phyloP scores from a whole-genome alignment of 1,140 invertebrate genomes.

The Brevipalpus yothersi region DNA sequence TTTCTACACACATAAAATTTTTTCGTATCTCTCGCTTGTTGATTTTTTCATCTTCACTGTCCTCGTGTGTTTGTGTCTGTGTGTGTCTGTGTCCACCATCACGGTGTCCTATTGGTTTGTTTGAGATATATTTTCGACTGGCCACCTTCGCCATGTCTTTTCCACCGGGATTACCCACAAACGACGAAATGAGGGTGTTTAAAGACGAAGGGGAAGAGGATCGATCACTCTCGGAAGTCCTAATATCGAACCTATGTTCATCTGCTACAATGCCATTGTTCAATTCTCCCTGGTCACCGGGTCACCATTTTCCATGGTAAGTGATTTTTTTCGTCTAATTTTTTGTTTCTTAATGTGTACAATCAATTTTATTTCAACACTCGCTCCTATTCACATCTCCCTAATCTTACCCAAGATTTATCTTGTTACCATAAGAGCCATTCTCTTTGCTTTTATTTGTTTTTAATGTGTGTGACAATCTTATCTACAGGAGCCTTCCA shows the following conservation, averaged over 20 bases:
- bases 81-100: too few species aligned
- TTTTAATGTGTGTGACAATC: background rate
- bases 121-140: too few species aligned
- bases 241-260: background rate
- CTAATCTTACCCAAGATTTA: background rate
- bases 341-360: too few species aligned
- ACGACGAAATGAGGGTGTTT: background rate
- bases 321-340: too few species aligned
- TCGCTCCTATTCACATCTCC: background rate
- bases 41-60: too few species aligned
- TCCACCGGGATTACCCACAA: too few species aligned
- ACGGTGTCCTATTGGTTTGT: too few species aligned
- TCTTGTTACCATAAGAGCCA: background rate
- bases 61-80: too few species aligned
- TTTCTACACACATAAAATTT: too few species aligned
- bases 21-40: too few species aligned
- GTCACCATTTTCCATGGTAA: background rate
- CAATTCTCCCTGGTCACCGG: background rate
- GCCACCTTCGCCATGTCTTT: background rate
- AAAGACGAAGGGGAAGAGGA: background rate
- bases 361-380: too few species aligned
- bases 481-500: background rate
- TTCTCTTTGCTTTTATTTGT: background rate
- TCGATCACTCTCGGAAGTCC: background rate
- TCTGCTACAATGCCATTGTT: background rate